A percentile compares a stretch with the other conserved stretches of the same genome.
Conservation (phyloP, 2,888 invertebrate species). For the Mythimna lalbum region DNA sequence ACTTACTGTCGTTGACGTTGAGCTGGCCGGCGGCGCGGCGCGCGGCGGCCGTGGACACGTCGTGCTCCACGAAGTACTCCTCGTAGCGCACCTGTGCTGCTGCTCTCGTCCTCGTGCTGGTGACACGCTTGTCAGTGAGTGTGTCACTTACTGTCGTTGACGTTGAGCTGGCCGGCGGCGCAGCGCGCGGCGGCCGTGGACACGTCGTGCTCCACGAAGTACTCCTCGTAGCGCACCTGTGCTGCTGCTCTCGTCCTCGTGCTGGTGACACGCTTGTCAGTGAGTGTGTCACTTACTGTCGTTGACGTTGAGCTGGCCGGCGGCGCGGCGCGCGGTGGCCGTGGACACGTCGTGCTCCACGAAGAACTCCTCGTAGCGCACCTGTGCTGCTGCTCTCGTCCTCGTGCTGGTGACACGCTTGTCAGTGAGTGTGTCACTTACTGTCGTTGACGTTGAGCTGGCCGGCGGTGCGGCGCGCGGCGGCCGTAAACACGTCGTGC, state of each 20-base stretch:
- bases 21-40: constrained; percentile 88
- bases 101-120: constrained; percentile 69
- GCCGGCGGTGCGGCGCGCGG: constrained; percentile 90
- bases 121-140: constrained; percentile 63
- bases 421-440: constrained; percentile 64
- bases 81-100: constrained; percentile 82
- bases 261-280: constrained; percentile 67
- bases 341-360: constrained; percentile 92
- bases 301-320: constrained; percentile 81
- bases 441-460: constrained; percentile 80
- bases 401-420: constrained; percentile 68
- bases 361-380: constrained; percentile 90
- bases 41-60: constrained; percentile 91
- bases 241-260: constrained; percentile 69
- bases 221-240: constrained; percentile 89
- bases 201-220: constrained; percentile 92
- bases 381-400: constrained; percentile 71
- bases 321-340: constrained; percentile 90
- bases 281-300: constrained; percentile 70
- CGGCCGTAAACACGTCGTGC: constrained; percentile 91
- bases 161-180: constrained; percentile 86
- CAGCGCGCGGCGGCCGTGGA: constrained; percentile 90
- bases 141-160: constrained; percentile 74
- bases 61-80: constrained; percentile 92
- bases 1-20: constrained; percentile 77